Evolutionary conservation across 92 coral and sea anemone species (phyloP).

Genomic region (Chrysogorgia sp.): DNA sequence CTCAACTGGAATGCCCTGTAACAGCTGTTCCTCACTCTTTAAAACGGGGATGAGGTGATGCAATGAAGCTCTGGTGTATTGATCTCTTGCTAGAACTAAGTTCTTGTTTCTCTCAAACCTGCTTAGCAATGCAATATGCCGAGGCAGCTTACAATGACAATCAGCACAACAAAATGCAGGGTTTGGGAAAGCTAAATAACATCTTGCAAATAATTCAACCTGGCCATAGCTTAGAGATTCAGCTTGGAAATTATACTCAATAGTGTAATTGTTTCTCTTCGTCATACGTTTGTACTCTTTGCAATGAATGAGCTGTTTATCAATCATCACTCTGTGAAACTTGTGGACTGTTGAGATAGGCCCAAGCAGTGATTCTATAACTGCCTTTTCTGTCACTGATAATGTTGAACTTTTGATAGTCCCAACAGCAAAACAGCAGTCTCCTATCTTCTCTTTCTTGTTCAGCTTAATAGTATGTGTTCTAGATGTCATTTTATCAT

Average conservation of each 20-base stretch:
- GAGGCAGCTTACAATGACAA: constrained; percentile 59
- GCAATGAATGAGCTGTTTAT: constrained; percentile 59
- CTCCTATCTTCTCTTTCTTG: constrained; percentile 28
- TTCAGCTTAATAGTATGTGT: neutral
- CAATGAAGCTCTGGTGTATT: constrained; percentile 51
- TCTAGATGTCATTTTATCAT: neutral
- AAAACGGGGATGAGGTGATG: constrained; percentile 57
- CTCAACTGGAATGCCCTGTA: constrained; percentile 49
- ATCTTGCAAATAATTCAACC: constrained; percentile 54
- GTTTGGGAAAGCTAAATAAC: constrained; percentile 61
- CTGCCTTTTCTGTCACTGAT: constrained; percentile 48
- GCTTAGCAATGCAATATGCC: constrained; percentile 60
- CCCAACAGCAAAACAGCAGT: constrained; percentile 50
- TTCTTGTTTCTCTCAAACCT: constrained; percentile 30
- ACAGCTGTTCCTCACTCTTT: constrained; percentile 3
- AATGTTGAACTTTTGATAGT: constrained; percentile 40
- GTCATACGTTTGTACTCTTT: constrained; percentile 60
- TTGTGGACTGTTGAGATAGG: constrained; percentile 30
- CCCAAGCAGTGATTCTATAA: constrained; percentile 52
- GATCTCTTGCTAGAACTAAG: constrained; percentile 52
- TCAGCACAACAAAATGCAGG: constrained; percentile 49
- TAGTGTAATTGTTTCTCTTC: constrained; percentile 62
- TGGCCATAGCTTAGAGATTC: constrained; percentile 36
- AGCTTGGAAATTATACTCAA: constrained; percentile 41
- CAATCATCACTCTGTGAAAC: constrained; percentile 51